A percentile compares a stretch with the other conserved stretches of the same genome.
phyloP scores from a whole-genome alignment of 2,888 invertebrate species.

The Xanthostigma xanthostigma region DNA sequence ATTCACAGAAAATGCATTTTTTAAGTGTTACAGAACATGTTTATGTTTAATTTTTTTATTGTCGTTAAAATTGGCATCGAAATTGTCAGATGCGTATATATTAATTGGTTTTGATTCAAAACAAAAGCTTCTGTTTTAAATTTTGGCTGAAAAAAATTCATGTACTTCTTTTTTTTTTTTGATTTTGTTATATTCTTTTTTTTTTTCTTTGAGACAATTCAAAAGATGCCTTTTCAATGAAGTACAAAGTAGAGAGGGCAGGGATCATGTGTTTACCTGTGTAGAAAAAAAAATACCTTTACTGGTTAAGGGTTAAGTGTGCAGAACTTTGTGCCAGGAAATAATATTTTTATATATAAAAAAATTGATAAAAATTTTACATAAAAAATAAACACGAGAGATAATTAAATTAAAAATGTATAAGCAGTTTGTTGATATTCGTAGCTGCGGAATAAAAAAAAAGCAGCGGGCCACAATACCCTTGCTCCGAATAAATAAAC shows the following conservation, averaged over 20 bases:
- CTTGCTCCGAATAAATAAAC: not conserved
- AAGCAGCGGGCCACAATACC: constrained; percentile 1
- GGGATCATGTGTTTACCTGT: constrained; percentile 16
- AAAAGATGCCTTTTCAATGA: constrained; percentile 27
- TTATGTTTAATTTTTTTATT: too few relatives aligned
- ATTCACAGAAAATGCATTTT: too few relatives aligned
- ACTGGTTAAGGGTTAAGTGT: not conserved
- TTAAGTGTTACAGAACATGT: too few relatives aligned
- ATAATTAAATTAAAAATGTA: not conserved
- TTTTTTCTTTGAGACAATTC: too few relatives aligned
- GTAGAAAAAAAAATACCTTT: not conserved
- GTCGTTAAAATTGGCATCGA: too few relatives aligned
- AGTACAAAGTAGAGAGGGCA: constrained; percentile 29
- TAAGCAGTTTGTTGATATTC: not conserved
- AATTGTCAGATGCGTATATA: too few relatives aligned
- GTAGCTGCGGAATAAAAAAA: not conserved
- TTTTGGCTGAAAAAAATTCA: too few relatives aligned
- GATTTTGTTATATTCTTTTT: too few relatives aligned
- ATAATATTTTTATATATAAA: not conserved
- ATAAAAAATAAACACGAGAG: not conserved
- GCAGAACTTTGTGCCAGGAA: constrained; percentile 3
- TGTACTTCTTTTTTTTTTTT: too few relatives aligned
- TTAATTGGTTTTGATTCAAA: too few relatives aligned
- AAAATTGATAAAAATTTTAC: not conserved
- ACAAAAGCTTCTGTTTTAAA: too few relatives aligned